These are phyloP conservation scores for Platygyra sinensis DNA, from an alignment of 64 coral and sea anemone genomes.

Conservation along the genomic window DNA sequence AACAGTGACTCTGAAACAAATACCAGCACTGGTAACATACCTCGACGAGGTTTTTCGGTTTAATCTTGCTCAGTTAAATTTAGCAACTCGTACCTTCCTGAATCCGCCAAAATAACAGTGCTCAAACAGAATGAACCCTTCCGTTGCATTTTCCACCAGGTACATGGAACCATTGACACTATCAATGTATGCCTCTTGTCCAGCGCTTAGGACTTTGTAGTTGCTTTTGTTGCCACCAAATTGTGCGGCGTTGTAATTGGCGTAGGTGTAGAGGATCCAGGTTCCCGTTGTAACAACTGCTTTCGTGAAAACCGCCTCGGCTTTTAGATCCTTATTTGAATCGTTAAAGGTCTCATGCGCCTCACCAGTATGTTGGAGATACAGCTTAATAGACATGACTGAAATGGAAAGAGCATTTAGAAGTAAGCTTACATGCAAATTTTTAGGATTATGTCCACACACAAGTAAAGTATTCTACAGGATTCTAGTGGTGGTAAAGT, in stretches of 20 bases:
- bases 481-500: too few species aligned
- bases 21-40: too few species aligned
- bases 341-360: background rate
- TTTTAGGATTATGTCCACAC: too few species aligned
- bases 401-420: too few species aligned
- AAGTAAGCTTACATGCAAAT: too few species aligned
- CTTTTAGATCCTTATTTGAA: background rate
- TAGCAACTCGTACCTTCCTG: background rate
- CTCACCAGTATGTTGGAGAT: background rate
- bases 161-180: conserved; percentile 29
- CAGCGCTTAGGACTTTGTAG: background rate
- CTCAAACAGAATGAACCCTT: conserved; percentile 29
- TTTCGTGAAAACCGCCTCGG: background rate
- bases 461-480: too few species aligned
- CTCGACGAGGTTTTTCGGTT: background rate
- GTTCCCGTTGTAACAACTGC: conserved; percentile 14
- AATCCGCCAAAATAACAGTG: background rate
- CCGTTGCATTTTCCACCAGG: background rate
- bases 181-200: background rate
- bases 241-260: background rate
- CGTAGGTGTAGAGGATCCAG: conserved; percentile 20
- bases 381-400: background rate
- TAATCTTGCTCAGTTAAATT: background rate
- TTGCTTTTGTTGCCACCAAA: background rate
- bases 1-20: background rate